Base-by-base conservation (phyloP, 30 jellyfish, hydroid and myxozoan species). In the Cassiopea andromeda region DNA sequence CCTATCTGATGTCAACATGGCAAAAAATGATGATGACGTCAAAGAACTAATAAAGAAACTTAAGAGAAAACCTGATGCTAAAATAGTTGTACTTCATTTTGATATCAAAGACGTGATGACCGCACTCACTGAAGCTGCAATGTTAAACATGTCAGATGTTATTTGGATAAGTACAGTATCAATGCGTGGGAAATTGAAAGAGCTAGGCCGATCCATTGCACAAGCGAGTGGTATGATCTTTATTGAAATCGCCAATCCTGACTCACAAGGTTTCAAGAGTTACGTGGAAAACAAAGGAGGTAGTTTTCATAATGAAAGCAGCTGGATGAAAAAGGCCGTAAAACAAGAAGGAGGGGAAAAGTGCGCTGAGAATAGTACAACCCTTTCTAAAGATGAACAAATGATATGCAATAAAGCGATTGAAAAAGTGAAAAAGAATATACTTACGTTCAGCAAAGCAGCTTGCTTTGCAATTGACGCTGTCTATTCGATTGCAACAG, bases 161-260 rank as follows among this genome's bases (percentile, higher is more conserved):
- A 73, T 75, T n/a, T 85, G 92, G 89, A 66, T 96, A 13, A 81
- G 98, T 48, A 92, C 99, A 0, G 73, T 72, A 13, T 91, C 97
- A 44, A 89, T 98, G 98, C 13, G 76, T 5, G 69, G 58, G 49
- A 61, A 78, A 48, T 48, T 73, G 57, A 85, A 73, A 1, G 44
- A 43, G 48, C 38, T 90, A 17, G 76, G 54, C 71, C 78, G 77
- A 13, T 74, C 70, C 83, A 85, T 88, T 3, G 82, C 59, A 19
- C 90, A 88, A 64, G 93, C 91, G 64, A 97, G 91, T 17, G 99
- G 99, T 3, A 92, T 96, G 99, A 68, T 96, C 1, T 83, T 76
- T 47, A 66, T 96, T 13, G 87, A 83, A n/a, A 17, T 85, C 6
- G 73, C 27, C n/a, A 70, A 13, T 16, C 93, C 87, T n/a, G 81